Conservation (phyloP, 2,113 vertebrate genomes). For the Merops nubicus region DNA sequence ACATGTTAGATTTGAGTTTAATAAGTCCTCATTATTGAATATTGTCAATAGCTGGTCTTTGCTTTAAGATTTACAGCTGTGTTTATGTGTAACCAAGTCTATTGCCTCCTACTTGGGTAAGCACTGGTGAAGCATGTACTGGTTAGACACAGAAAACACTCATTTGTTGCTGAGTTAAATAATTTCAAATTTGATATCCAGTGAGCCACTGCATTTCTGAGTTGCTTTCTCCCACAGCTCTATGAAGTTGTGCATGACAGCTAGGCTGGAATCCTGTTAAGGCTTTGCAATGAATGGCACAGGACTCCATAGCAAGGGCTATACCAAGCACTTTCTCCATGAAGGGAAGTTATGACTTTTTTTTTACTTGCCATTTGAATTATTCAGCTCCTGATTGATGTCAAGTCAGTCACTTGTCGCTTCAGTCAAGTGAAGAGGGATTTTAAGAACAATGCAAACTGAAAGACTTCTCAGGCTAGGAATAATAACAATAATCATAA, state of each 20-base stretch:
- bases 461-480: neutral
- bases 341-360: neutral
- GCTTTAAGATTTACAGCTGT: neutral
- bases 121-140: neutral
- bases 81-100: neutral
- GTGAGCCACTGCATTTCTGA: neutral
- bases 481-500: neutral
- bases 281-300: neutral
- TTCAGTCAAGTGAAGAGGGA: neutral
- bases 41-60: neutral
- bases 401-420: too few species aligned
- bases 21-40: neutral
- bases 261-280: neutral
- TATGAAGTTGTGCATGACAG: neutral
- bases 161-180: neutral
- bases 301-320: neutral
- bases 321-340: neutral
- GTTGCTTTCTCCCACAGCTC: neutral
- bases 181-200: neutral
- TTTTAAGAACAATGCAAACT: neutral
- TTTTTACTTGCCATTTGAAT: neutral
- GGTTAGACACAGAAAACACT: neutral
- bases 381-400: neutral
- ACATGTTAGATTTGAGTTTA: neutral
- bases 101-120: neutral